These are phyloP conservation scores for Mus caroli DNA, from an alignment of 2,797 vertebrate genomes.

Conservation along the genomic window DNA sequence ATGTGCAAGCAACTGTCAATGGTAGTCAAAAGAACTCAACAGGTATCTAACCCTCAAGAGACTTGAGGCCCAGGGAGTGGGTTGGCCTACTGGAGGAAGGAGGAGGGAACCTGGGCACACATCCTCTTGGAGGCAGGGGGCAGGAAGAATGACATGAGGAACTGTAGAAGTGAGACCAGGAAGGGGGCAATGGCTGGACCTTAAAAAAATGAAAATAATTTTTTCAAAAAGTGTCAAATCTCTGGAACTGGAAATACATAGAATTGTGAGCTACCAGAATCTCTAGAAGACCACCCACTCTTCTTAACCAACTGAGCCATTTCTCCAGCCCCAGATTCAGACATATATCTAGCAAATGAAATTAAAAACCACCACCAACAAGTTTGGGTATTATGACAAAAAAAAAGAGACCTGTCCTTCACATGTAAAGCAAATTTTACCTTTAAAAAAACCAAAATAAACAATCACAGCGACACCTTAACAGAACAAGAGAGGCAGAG, in stretches of 20 bases:
- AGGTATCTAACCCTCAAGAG: too few species aligned
- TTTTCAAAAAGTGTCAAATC: neutral
- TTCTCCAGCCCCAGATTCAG: neutral
- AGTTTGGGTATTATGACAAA: neutral
- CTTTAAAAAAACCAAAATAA: neutral
- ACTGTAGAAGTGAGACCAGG: neutral
- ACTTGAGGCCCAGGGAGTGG: neutral
- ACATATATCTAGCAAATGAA: neutral
- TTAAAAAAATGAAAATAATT: neutral
- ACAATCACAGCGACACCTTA: neutral
- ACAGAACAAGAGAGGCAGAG: neutral
- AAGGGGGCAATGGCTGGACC: neutral
- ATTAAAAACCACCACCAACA: neutral
- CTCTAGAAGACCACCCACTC: neutral
- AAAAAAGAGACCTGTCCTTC: neutral
- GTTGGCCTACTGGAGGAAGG: too few species aligned
- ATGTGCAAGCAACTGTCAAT: neutral
- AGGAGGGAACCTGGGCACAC: too few species aligned
- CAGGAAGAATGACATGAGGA: neutral
- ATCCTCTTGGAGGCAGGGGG: neutral
- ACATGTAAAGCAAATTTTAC: neutral
- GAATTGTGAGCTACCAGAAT: neutral
- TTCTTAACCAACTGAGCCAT: neutral
- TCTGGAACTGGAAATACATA: neutral
- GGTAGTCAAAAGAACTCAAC: neutral